phyloP scores from a whole-genome alignment of 2,113 vertebrate species.

The Uria aalge region DNA sequence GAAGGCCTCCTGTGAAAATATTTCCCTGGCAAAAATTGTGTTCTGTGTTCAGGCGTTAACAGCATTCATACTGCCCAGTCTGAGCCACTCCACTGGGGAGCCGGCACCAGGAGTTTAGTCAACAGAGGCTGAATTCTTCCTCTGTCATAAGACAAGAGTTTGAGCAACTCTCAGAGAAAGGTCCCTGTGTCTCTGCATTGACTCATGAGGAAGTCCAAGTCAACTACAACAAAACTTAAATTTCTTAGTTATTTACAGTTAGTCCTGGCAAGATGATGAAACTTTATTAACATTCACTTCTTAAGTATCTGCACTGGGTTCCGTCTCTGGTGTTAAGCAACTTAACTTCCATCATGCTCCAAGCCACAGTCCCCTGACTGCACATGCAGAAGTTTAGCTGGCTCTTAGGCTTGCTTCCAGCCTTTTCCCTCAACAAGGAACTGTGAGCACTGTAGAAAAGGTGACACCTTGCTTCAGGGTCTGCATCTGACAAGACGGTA shows the following conservation, averaged over 20 bases:
- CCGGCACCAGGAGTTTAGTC: background rate
- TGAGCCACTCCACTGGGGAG: background rate
- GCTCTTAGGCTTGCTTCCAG: background rate
- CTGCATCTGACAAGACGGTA: background rate
- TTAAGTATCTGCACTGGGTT: background rate
- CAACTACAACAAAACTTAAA: background rate
- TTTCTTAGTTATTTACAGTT: background rate
- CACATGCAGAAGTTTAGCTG: background rate
- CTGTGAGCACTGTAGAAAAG: background rate
- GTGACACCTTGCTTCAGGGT: background rate
- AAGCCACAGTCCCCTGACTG: background rate
- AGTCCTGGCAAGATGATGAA: background rate
- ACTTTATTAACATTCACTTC: background rate
- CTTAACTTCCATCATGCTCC: background rate
- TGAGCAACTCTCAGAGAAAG: background rate
- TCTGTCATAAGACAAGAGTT: background rate
- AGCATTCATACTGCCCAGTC: background rate
- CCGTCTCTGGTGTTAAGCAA: background rate
- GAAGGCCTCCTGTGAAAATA: background rate
- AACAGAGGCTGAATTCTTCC: background rate
- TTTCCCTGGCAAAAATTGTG: background rate
- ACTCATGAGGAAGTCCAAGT: background rate
- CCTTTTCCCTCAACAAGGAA: background rate
- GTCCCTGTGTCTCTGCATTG: background rate
- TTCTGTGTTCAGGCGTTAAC: background rate